These are phyloP conservation scores for Gadopsis bispinosus DNA, from an alignment of 2,797 vertebrate species.

Conservation along the genomic window DNA sequence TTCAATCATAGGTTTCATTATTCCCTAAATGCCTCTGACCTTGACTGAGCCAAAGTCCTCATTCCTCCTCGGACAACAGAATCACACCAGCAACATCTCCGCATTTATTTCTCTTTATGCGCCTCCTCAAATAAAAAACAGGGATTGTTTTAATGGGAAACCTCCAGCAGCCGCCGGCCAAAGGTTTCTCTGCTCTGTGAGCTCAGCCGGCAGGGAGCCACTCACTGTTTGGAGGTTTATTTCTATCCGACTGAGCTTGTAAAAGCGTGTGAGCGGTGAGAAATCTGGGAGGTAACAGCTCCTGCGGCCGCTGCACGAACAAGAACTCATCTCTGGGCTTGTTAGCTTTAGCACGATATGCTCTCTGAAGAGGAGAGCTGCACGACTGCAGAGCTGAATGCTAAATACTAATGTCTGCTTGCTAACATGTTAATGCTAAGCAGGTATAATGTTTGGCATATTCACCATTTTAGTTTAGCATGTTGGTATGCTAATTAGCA, in stretches of 20 bases:
- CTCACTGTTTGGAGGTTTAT: constrained; percentile 14
- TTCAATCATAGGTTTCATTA: not conserved
- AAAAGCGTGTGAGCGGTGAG: constrained; percentile 10
- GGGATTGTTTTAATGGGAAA: constrained; percentile 5
- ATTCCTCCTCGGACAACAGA: not conserved
- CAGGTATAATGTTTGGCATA: too few species aligned
- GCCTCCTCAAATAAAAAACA: not conserved
- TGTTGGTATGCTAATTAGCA: too few species aligned
- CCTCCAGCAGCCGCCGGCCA: not conserved
- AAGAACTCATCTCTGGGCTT: not conserved
- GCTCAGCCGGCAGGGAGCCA: constrained; percentile 22
- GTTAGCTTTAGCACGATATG: not conserved
- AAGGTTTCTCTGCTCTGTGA: constrained; percentile 7
- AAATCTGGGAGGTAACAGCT: constrained; percentile 11
- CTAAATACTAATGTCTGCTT: too few species aligned
- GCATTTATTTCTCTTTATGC: not conserved
- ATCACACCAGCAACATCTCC: not conserved
- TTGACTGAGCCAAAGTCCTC: not conserved
- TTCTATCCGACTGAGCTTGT: constrained; percentile 27
- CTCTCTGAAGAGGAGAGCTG: not conserved
- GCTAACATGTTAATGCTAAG: too few species aligned
- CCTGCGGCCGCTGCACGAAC: not conserved
- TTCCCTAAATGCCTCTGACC: not conserved
- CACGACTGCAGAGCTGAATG: not conserved
- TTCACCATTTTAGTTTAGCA: too few species aligned